Base-by-base conservation (phyloP, 64 coral and sea anemone species). In the Stichodactyla helianthus region DNA sequence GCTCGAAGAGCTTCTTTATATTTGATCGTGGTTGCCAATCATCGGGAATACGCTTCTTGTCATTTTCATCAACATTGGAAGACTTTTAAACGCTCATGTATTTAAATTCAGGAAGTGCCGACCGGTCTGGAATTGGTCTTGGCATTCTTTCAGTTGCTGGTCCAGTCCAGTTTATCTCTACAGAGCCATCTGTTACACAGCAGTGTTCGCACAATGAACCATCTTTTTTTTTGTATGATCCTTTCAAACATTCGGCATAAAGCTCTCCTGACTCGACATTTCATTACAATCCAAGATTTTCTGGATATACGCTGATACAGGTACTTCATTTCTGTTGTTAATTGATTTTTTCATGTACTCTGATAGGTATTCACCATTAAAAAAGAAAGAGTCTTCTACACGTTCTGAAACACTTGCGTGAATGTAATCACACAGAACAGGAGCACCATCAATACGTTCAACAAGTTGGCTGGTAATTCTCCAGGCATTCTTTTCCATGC, bases 1-100 rank as follows among this genome's bases (percentile, higher is more conserved):
- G 19, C 67, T 86, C 80, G 31, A 86, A 52, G 16, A 86, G 61
- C 79, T 71, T 87, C 60, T 82, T 87, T 26, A 91, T 71, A 59
- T 87, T 91, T 31, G 77, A 76, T 56, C 51, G 14, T 87, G 85
- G 90, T 77, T 91, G 90, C 14, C 71, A 91, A 25, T 91, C 77
- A 71, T 91, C 84, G n/a, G 85, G 59, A 25, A 17, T 50, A 20
- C 70, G 77, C 15, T 17, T 25, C 52, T 58, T 26, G 17, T 82
- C 82, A 77, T 79, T 85, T 7, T 78, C 25, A 26, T 16, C 31
- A 8, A 17, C 70, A 79, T 53, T 70, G n/a, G 82, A 63, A 81
- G 89, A 85, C 22, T 79, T 53, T 22, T 77, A 57, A 1, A 90
- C 68, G 8, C 1, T 4, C 74, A 84, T 85, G 68, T 81, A 90